Base-by-base conservation (phyloP, 2,113 vertebrate genomes). In the Rallus limicola region DNA sequence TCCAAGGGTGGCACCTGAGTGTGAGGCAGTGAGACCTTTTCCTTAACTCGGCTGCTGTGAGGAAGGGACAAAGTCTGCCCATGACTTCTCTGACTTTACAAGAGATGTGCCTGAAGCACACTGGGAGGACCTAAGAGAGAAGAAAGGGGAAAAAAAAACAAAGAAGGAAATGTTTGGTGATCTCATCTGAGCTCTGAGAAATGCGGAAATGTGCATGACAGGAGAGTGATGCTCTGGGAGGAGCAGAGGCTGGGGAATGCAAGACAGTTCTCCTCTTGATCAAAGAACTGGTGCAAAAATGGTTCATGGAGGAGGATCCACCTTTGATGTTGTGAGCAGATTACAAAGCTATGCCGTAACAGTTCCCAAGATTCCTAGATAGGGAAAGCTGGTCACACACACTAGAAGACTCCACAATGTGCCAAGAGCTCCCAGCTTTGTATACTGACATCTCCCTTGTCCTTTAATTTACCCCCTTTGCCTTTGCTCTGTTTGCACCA, bases 311-410 rank as follows among this genome's bases (percentile, higher is more conserved):
- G 34, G 62, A 42, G 62, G 69, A 91, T 64, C 38, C 74, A 82
- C 53, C 76, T 91, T 94, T 92, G 92, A 91, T 93, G 68, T 60
- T 88, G 52, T 59, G 42, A 78, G 83, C 17, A 88, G 76, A 84
- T 91, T 83, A 75, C 33, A 92, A 62, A 80, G 44, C 71, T 33
- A 24, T 25, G 21, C 74, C 78, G 69, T 67, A 89, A 15, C 53
- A 65, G 55, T 85, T 91, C 55, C 78, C 40, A 78, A 26, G 44
- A 80, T 76, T 92, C 69, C 58, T 77, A 74, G 74, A 55, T 53
- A 76, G 70, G 69, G 40, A 91, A 89, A 94, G n/a, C 50, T 94
- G 67, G 33, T 92, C 44, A 36, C 29, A 72, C 28, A 52, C 13
- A 23, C 31, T 52, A 36, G n/a, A 79, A 75, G 38, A 21, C 25